Evolutionary conservation across 1,140 invertebrate species (phyloP).

Genomic region (Atta cephalotes): DNA sequence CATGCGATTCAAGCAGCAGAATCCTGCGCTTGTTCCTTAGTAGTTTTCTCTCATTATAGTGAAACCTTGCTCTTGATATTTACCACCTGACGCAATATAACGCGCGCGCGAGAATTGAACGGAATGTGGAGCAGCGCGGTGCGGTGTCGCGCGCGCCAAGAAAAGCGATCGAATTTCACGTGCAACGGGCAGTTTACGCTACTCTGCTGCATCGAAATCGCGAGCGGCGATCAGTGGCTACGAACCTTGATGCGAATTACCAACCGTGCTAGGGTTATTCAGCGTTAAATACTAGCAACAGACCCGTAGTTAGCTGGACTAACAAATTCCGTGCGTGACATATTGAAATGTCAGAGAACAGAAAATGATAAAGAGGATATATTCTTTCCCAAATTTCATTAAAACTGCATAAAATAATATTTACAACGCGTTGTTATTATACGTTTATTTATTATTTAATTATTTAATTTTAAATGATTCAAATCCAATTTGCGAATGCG

Average conservation of each 20-base stretch:
- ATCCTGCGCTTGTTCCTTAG: slow-evolving; percentile 1
- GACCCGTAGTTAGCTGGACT: not conserved
- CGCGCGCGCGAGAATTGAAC: not conserved
- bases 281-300: not conserved
- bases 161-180: slow-evolving; percentile 72
- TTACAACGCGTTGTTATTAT: not conserved
- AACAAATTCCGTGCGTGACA: not conserved
- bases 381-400: not conserved
- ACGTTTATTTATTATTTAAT: not conserved
- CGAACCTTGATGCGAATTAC: slow-evolving; percentile 54
- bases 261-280: slow-evolving; percentile 19
- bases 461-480: not conserved
- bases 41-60: not conserved
- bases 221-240: slow-evolving; percentile 17
- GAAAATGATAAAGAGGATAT: not conserved
- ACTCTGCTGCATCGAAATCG: slow-evolving; percentile 64
- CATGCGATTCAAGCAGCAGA: not conserved
- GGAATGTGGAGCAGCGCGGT: slow-evolving; percentile 29
- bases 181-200: slow-evolving; percentile 51
- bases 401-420: not conserved
- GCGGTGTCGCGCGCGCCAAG: slow-evolving; percentile 32
- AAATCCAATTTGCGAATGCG: no score
- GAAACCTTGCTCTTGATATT: slow-evolving; percentile 54
- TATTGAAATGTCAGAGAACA: not conserved
- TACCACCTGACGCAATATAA: slow-evolving; percentile 64